Evolutionary conservation across 2,113 vertebrate species (phyloP), one percentile per base, ranked within the genome.

Genomic region (Axis porcinus): DNA sequence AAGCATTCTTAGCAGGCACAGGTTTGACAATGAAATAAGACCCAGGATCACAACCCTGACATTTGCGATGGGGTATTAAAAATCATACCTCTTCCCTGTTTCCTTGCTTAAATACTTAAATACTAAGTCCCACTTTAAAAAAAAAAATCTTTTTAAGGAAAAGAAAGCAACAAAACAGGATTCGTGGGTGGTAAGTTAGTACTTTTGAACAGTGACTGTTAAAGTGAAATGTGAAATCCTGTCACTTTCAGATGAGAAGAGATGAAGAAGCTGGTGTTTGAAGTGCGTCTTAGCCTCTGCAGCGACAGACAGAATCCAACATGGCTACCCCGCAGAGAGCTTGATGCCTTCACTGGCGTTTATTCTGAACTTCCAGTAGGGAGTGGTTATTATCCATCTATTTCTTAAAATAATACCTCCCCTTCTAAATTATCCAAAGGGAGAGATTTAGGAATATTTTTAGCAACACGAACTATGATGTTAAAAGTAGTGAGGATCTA

Each of bases 381-480:
- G 5, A 64, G 45, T 54, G 27, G 21, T 74, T 40, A 54, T 79
- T 74, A 60, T 58, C 83, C 33, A 92, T 43, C 85, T 93, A 27
- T 70, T 94, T 81, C 86, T 94, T 27, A 89, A 28, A 57, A 17
- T 55, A 84, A 79, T 91, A 89, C 5, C n/a, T 47, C 28, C 3
- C 45, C 47, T 91, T 57, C 54, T 55, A 88, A 96, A 83, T 88
- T 88, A 94, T 60, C 82, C 91, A 90, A 88, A 97, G 76, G 57
- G 25, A 97, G 60, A 85, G 17, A 33, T 45, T 96, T 76, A 74
- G 60, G 43, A 87, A 64, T 89, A 96, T 89, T 93, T 94, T 98
- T 93, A 97, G 62, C 60, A 97, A 36, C 50, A 11, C 0, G n/a
- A 97, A 67, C 14, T 88, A 52, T 28, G 62, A 87, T 54, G 70